Base-by-base conservation (phyloP, 35 echinoderm and acorn worm species). In the Apostichopus japonicus region DNA sequence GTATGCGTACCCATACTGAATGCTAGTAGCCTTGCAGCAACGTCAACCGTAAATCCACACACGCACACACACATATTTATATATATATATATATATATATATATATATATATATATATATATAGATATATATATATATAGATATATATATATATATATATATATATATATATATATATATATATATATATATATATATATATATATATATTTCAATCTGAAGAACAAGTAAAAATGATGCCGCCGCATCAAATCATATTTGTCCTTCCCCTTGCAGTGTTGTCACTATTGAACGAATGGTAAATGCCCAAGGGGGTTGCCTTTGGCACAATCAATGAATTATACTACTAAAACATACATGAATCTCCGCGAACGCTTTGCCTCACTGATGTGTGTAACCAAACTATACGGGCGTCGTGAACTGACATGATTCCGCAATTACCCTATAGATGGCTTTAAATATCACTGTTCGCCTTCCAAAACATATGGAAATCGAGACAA, bases 401-500 rank as follows among this genome's bases (percentile, higher is more conserved):
- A 55, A 83, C 79, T 55, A 44, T 44, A 21, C 79, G 79, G 79
- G 79, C 79, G 79, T 83, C 79, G 21, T 83, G 79, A 83, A 83
- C 79, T 83, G 79, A 83, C 79, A 83, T 83, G 33, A 75, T 75
- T 83, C 52, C 54, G 14, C 52, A 83, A 83, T 83, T 83, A 83
- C 33, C 51, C 51, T 11, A 54, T n/a, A 19, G 27, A 54, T 54
- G 33, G 79, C 21, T 83, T 56, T 17, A 54, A 83, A 83, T 83
- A 83, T 83, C 79, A 83, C 79, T 83, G 79, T 83, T 83, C 52
- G 33, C 52, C 27, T 54, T 83, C 52, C 55, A 21, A 83, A 83
- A 83, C 79, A 83, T 83, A 83, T 83, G 79, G 79, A 83, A 83
- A 83, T 83, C 79, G 77, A 83, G 79, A 83, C 79, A 56, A 55